These are phyloP conservation scores for Cacoxenus indagator DNA, from an alignment of 2,888 invertebrate genomes.

Conservation along the genomic window DNA sequence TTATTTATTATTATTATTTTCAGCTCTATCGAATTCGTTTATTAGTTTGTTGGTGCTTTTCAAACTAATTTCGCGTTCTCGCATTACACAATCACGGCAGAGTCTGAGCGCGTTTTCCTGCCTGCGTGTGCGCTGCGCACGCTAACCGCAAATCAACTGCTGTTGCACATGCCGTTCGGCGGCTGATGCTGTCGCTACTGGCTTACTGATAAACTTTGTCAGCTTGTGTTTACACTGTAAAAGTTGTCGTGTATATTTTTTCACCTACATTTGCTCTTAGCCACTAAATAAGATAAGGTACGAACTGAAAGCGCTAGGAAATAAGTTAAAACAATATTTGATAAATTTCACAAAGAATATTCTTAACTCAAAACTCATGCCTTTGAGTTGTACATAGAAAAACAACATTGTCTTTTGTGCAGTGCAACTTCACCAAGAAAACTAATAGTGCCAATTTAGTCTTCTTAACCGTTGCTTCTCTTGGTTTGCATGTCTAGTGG, in stretches of 20 bases:
- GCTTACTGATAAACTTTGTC: conserved; percentile 13
- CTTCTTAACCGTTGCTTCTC: too few relatives aligned
- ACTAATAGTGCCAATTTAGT: too few relatives aligned
- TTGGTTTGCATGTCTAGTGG: not conserved
- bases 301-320: not conserved
- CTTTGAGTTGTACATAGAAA: too few relatives aligned
- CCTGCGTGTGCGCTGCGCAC: conserved; percentile 22
- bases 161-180: conserved; percentile 34
- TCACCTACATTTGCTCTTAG: not conserved
- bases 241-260: conserved; percentile 2
- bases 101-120: not conserved
- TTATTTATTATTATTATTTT: too few relatives aligned
- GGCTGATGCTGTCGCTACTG: conserved; percentile 23
- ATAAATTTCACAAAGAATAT: not conserved
- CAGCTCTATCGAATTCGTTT: too few relatives aligned
- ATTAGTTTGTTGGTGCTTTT: not conserved
- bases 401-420: too few relatives aligned
- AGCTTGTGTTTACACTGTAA: not conserved
- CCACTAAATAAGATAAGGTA: not conserved
- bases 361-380: too few relatives aligned
- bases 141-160: conserved; percentile 46
- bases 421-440: too few relatives aligned
- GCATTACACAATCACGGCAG: not conserved
- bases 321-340: not conserved
- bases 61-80: not conserved